Conservation (phyloP, 2,888 invertebrate species). For the Mongoloraphidia duomilia region DNA sequence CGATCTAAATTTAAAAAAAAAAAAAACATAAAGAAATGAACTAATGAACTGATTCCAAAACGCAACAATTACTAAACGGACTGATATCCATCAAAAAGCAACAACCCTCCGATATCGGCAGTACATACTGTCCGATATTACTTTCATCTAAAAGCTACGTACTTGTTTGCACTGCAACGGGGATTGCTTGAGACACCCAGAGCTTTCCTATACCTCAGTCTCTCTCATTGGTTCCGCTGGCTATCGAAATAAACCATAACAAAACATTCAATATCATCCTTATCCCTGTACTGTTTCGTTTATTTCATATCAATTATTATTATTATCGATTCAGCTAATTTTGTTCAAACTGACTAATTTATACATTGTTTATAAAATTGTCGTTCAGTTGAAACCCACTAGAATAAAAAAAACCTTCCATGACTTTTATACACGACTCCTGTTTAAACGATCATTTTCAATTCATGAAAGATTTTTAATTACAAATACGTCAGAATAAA, state of each 20-base stretch:
- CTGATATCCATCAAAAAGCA: too few species aligned
- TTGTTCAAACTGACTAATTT: not conserved
- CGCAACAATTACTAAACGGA: too few species aligned
- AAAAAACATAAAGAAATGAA: too few species aligned
- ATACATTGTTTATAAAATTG: not conserved
- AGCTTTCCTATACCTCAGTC: conserved; percentile 55
- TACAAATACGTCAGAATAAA: too few species aligned
- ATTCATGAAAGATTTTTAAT: too few species aligned
- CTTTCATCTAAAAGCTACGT: conserved; percentile 36
- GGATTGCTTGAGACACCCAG: conserved; percentile 39
- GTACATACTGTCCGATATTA: too few species aligned
- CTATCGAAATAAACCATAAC: conserved; percentile 41
- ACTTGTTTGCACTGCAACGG: conserved; percentile 46
- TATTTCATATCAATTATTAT: conserved; percentile 1
- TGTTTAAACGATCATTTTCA: too few species aligned
- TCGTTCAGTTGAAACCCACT: too few species aligned
- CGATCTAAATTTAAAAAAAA: too few species aligned
- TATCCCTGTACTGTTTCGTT: not conserved
- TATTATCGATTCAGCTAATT: not conserved
- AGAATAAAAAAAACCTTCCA: conserved; percentile 9
- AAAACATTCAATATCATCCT: not conserved
- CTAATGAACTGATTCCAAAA: too few species aligned
- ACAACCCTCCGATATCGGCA: too few species aligned
- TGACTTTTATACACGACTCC: not conserved
- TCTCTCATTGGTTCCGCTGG: conserved; percentile 61